These are phyloP conservation scores for Chymomyza caudatula DNA, from an alignment of 2,888 invertebrate species.

Conservation along the genomic window DNA sequence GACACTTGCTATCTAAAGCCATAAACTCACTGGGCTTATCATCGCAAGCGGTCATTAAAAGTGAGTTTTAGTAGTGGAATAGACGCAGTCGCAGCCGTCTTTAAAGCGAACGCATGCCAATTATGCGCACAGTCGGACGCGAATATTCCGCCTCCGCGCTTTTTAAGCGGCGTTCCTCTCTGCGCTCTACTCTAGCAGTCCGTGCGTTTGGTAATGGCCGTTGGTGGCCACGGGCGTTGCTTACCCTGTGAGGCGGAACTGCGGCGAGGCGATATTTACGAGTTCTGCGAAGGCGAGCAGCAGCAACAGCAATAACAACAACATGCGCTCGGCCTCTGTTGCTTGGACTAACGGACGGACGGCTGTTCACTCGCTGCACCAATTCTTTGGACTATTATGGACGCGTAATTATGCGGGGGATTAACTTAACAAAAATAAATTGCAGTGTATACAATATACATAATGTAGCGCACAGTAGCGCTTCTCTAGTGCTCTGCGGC, in stretches of 20 bases:
- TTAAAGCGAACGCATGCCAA: slow-evolving; percentile 47
- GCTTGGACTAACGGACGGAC: neutral
- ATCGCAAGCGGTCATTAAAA: slow-evolving; percentile 69
- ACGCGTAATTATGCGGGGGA: slow-evolving; percentile 49
- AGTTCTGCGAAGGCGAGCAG: slow-evolving; percentile 35
- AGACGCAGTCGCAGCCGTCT: slow-evolving; percentile 33
- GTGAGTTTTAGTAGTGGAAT: slow-evolving; percentile 66
- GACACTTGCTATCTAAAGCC: slow-evolving; percentile 74
- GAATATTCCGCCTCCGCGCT: slow-evolving; percentile 31
- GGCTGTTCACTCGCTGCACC: slow-evolving; percentile 8
- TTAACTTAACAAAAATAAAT: slow-evolving; percentile 48
- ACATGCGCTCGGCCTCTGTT: neutral
- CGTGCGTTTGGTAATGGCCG: too few species aligned
- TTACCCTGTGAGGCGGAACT: slow-evolving; percentile 31
- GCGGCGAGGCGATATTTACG: slow-evolving; percentile 44
- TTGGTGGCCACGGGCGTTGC: slow-evolving; percentile 12
- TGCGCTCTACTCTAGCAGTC: neutral
- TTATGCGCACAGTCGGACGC: slow-evolving; percentile 51
- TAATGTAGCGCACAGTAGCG: slow-evolving; percentile 2
- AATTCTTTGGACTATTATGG: slow-evolving; percentile 15
- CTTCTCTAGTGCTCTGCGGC: neutral
- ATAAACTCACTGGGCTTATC: slow-evolving; percentile 73
- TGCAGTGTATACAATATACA: slow-evolving; percentile 22
- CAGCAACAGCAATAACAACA: neutral
- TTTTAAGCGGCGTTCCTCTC: neutral